Base-by-base conservation (phyloP, 2,113 vertebrate species). In the Heliornis fulica region DNA sequence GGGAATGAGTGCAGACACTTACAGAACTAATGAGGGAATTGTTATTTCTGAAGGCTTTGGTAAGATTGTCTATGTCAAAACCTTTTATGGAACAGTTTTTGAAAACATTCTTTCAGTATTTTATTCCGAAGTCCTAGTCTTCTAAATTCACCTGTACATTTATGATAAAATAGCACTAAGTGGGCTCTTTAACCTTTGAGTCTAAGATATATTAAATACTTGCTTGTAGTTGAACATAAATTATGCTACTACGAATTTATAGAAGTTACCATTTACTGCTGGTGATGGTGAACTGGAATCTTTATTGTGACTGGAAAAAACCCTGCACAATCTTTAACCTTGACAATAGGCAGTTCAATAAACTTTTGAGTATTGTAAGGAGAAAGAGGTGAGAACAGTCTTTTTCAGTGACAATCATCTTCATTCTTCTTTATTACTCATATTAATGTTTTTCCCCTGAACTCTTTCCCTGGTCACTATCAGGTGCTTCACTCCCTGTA, bases 261-360 rank as follows among this genome's bases (percentile, higher is more conserved):
- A 56, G 5, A 48, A 11, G 5, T 25, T 90, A 31, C 15, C 12
- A 46, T n/a, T n/a, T n/a, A n/a, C 15, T 29, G 9, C 5, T 43
- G 32, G 7, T 86, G 29, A 69, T 19, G 17, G 3, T 68, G 20
- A 85, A 79, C 17, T n/a, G 25, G 5, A 83, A 36, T 77, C 22
- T 77, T 91, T 83, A 87, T 14, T 8, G 16, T 34, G 23, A 11
- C 18, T 63, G 34, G 32, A 16, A 61, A 68, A 69, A 19, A 4
- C 1, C 6, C 18, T 0, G 0, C 60, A 13, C 4, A 26, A 2
- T 36, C 29, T n/a, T 87, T 57, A 78, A 81, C 11, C 5, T 77
- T 90, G 12, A 4, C 31, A 57, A 14, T 45, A 20, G 31, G n/a
- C 23, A 72, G 69, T 46, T 83, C 54, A 72, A 11, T 64, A 76